A percentile compares a stretch with the other conserved stretches of the same genome.
Conservation (phyloP, 1,140 invertebrate genomes). For the Pararge aegeria region DNA sequence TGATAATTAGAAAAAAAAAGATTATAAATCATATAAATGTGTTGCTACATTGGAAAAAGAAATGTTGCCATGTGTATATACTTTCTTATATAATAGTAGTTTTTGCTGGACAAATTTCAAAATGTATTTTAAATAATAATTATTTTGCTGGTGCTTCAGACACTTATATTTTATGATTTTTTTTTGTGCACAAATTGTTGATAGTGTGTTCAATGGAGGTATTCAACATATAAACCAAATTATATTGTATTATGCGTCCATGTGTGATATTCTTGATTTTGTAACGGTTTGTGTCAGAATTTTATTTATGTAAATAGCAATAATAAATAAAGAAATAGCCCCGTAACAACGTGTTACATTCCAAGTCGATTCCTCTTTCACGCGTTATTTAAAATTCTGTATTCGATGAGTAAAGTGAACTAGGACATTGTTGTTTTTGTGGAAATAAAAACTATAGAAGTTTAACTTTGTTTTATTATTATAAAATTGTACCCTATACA, state of each 20-base stretch:
- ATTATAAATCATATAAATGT: slow-evolving; percentile 7
- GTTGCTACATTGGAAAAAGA: slow-evolving; percentile 26
- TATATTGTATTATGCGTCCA: slow-evolving; percentile 14
- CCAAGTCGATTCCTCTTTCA: slow-evolving; percentile 57
- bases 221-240: slow-evolving; percentile 24
- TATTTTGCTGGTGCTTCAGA: slow-evolving; percentile 45
- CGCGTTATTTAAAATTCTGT: slow-evolving; percentile 39
- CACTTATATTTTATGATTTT: slow-evolving; percentile 28
- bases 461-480: slow-evolving; percentile 23
- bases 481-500: background rate
- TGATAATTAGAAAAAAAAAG: slow-evolving; percentile 5
- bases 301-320: slow-evolving; percentile 59
- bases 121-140: slow-evolving; percentile 33
- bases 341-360: slow-evolving; percentile 66
- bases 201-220: slow-evolving; percentile 27
- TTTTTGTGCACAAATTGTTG: slow-evolving; percentile 53
- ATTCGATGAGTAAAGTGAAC: slow-evolving; percentile 56
- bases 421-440: slow-evolving; percentile 73
- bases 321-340: slow-evolving; percentile 25
- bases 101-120: slow-evolving; percentile 31
- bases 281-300: slow-evolving; percentile 40
- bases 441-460: slow-evolving; percentile 71
- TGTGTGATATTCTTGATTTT: slow-evolving; percentile 35
- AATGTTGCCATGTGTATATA: slow-evolving; percentile 58
- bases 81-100: slow-evolving; percentile 35